Evolutionary conservation across 2,113 vertebrate species (phyloP), one percentile per base, ranked within the genome.

Genomic region (Percopsis transmontana): DNA sequence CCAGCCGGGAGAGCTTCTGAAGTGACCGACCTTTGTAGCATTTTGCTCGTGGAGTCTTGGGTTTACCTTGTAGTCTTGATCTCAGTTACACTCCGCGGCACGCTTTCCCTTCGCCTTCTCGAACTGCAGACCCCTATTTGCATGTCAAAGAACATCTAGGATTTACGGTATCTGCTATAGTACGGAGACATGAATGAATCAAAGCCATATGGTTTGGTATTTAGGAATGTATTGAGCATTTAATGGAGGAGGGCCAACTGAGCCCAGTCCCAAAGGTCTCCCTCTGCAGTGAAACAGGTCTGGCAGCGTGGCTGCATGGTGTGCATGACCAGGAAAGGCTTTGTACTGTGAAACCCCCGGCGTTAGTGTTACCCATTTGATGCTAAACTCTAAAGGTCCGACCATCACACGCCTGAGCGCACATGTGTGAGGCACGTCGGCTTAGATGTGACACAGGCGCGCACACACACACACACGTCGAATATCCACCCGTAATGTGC

Each of bases 351-450:
- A 71, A 80, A 77, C 71, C 67, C 77, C 52, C 76, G 66, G 70
- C 74, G 73, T 83, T 80, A 68, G 63, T 77, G 72, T 81, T 74
- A 73, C 79, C 78, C 62, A 84, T 90, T 88, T 92, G 88, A 90
- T 79, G 85, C 82, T 85, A 88, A 33, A 82, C 79, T 81, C 84
- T 74, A 74, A 83, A 90, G 81, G 82, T 90, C 87, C 83, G 82
- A 85, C 90, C 87, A 89, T 91, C 88, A 87, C 87, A 91, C 59
- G 84, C 75, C 82, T 86, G 70, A 79, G 66, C 78, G 89, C 87
- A 92, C 89, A 90, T 90, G 91, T 92, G 90, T 85, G 84, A 90
- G 74, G 83, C 71, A 66, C 78, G 24, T 61, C 74, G 77, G 72
- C 87, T 88, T 81, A 84, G 82, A 81, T 85, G 84, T 88, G 74